Base-by-base conservation (phyloP, 2,797 vertebrate genomes). In the Necrosyrtes monachus region DNA sequence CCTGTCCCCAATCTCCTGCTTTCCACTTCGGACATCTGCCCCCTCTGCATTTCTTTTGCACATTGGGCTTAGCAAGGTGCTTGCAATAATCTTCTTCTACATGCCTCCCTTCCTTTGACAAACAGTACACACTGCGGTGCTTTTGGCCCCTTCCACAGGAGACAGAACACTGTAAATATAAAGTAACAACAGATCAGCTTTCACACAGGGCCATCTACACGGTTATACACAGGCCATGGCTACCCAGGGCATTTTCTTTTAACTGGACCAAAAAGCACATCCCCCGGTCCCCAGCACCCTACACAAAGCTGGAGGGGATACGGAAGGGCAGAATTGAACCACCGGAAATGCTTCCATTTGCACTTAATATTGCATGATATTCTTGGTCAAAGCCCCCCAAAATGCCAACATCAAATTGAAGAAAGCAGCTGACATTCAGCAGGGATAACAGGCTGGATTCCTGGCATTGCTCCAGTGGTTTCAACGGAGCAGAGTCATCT, bases 11-110 rank as follows among this genome's bases (percentile, higher is more conserved):
- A 39, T 97, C 97, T 97, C 98, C 98, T n/a, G 98, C 98, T 97
- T 99, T 99, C 99, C 99, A 99, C 96, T 99, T 99, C 90, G 99
- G 98, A 96, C 99, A 99, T 94, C 98, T 98, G 95, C 99, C 98
- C 74, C 99, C 98, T 97, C 98, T 97, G 98, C 99, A 99, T 97
- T 98, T 98, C 97, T 98, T 99, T 98, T 98, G 99, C 97, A 98
- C 97, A 96, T 98, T 98, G 67, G 99, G 99, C 93, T 99, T 98
- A 94, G 98, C 96, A 97, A 99, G 97, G 78, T 98, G 98, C 83
- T 98, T 98, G 98, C 99, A 99, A 98, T 98, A 98, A 94, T 99
- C 99, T 88, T 99, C 99, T n/a, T 97, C 98, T 96, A 99, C 96
- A 75, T 98, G 98, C 72, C 97, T 99, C 68, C 99, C 99, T 41